Conservation (phyloP, 2,797 vertebrate genomes). For the Tragelaphus oryx region DNA sequence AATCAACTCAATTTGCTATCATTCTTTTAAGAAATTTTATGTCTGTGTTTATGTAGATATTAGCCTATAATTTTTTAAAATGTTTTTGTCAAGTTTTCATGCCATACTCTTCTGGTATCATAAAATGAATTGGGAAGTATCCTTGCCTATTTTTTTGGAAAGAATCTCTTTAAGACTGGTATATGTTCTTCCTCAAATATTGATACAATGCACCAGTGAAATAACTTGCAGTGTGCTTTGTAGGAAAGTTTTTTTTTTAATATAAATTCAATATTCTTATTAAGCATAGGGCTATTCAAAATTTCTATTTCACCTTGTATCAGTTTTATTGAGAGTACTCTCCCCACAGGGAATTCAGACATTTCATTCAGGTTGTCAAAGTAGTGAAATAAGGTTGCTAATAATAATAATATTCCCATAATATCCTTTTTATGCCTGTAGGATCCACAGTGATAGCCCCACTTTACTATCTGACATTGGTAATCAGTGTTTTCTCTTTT, state of each 20-base stretch:
- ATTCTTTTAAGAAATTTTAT: not conserved
- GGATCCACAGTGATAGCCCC: not conserved
- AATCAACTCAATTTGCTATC: not conserved
- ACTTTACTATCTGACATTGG: not conserved
- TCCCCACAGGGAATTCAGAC: not conserved
- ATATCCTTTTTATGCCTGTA: not conserved
- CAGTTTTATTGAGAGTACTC: not conserved
- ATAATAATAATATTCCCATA: not conserved
- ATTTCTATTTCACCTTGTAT: not conserved
- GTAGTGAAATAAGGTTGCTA: not conserved
- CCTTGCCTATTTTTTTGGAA: not conserved
- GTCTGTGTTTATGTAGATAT: not conserved
- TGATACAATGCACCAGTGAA: not conserved
- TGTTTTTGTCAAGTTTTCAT: not conserved
- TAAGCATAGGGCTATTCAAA: not conserved
- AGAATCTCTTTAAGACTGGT: not conserved
- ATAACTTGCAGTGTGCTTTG: not conserved
- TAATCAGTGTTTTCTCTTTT: not conserved
- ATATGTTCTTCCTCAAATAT: not conserved
- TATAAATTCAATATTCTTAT: not conserved
- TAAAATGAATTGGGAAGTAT: not conserved
- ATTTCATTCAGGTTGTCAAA: not conserved
- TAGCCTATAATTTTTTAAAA: not conserved
- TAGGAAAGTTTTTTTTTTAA: not conserved
- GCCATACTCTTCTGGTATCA: not conserved